Percentiles rank a stretch among this genome's conserved stretches.
These are phyloP conservation scores for Tribolium madens DNA, from an alignment of 1,140 invertebrate species.

Conservation along the genomic window DNA sequence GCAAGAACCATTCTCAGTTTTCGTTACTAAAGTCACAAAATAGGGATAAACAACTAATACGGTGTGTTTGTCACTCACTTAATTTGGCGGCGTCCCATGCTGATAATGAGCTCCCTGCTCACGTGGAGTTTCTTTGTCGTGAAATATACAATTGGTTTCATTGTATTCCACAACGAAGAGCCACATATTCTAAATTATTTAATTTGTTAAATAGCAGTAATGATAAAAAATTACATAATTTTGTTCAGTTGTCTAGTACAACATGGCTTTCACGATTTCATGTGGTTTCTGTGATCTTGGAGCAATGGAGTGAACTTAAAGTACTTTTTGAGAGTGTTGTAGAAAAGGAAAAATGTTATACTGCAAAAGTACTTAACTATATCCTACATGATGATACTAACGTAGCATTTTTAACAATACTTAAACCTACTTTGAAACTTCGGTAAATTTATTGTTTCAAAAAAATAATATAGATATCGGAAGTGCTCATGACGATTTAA, in stretches of 20 bases:
- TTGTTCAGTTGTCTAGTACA: too few relatives aligned
- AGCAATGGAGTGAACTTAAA: too few relatives aligned
- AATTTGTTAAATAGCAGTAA: neutral
- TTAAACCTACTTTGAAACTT: neutral
- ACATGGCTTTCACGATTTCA: too few relatives aligned
- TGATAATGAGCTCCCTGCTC: neutral
- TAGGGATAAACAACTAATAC: neutral
- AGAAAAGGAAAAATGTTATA: neutral
- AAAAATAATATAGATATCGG: neutral
- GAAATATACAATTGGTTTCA: neutral
- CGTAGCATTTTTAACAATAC: neutral
- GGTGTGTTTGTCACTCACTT: neutral
- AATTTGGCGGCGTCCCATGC: neutral
- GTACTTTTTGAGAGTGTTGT: too few relatives aligned
- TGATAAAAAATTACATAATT: too few relatives aligned
- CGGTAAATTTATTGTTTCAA: neutral
- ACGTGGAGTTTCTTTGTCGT: neutral
- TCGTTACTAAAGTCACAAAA: too few relatives aligned
- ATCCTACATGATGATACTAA: neutral
- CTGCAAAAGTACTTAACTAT: neutral
- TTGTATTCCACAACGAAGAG: neutral
- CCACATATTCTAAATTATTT: neutral
- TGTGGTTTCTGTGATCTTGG: too few relatives aligned
- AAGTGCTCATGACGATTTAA: neutral
- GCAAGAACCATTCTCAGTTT: too few relatives aligned